These are phyloP conservation scores for Drosophila antonietae DNA, from an alignment of 2,888 invertebrate genomes.

Conservation along the genomic window DNA sequence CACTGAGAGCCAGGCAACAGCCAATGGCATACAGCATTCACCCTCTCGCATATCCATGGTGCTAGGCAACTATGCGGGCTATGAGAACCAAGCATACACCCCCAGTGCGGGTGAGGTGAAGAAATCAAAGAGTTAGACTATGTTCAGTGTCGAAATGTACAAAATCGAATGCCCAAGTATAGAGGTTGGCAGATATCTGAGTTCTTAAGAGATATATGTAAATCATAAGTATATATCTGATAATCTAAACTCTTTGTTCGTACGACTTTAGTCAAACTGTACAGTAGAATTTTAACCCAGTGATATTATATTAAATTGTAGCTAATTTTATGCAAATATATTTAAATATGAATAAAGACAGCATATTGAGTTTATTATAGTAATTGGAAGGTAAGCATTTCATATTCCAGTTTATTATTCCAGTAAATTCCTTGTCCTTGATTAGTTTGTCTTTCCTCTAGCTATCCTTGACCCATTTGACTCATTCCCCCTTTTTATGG, in stretches of 20 bases:
- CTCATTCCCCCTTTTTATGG: not conserved
- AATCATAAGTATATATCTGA: not conserved
- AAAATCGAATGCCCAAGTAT: not conserved
- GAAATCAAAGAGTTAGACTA: conserved; percentile 47
- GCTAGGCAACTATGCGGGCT: conserved; percentile 79
- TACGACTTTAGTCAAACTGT: conserved; percentile 54
- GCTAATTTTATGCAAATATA: conserved; percentile 49
- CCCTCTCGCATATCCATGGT: conserved; percentile 84
- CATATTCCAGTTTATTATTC: not conserved
- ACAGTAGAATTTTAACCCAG: conserved; percentile 59
- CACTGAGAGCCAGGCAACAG: conserved; percentile 31
- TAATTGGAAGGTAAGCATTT: not conserved
- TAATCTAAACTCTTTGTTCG: conserved; percentile 6
- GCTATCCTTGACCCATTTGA: conserved; percentile 6
- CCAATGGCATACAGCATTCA: conserved; percentile 78
- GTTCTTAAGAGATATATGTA: not conserved
- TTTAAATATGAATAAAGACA: conserved; percentile 7
- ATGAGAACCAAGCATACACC: conserved; percentile 80
- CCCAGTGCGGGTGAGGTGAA: conserved; percentile 52
- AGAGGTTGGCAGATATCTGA: not conserved
- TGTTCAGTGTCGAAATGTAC: not conserved
- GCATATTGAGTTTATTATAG: not conserved
- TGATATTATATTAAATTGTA: conserved; percentile 69
- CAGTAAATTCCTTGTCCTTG: not conserved
- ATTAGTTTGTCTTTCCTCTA: not conserved